phyloP scores from a whole-genome alignment of 2,113 vertebrate species.

The Dromaius novaehollandiae region DNA sequence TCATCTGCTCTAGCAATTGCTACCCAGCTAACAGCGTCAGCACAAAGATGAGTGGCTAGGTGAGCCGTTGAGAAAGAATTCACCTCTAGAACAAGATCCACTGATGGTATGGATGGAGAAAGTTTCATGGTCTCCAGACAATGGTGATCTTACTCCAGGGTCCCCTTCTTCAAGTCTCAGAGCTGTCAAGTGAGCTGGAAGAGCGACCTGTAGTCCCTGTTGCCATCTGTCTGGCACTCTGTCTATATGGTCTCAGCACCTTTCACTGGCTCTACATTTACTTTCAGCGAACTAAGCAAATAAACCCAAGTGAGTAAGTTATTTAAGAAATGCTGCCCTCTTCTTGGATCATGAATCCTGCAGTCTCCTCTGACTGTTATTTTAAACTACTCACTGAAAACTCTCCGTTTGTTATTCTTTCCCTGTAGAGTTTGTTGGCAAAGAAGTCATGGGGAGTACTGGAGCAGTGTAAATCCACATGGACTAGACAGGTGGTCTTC shows the following conservation, averaged over 20 bases:
- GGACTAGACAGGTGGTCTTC: neutral
- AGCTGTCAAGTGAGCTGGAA: neutral
- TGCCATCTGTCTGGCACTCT: neutral
- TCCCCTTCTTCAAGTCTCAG: neutral
- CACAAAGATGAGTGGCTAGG: neutral
- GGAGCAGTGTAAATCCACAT: neutral
- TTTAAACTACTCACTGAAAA: neutral
- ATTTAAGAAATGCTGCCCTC: neutral
- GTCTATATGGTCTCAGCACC: neutral
- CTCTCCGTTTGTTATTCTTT: neutral
- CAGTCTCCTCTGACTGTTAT: neutral
- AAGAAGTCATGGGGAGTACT: neutral
- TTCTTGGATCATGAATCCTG: neutral
- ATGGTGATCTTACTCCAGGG: neutral
- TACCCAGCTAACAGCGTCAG: neutral
- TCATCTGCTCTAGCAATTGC: neutral
- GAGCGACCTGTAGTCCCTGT: neutral
- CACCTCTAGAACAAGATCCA: neutral
- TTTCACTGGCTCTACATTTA: neutral
- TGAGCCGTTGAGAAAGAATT: neutral
- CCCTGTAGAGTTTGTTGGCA: neutral
- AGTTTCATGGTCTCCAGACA: neutral
- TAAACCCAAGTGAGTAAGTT: slow-evolving; percentile 7
- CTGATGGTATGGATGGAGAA: neutral
- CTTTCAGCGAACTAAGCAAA: neutral